phyloP scores from a whole-genome alignment of 2,113 vertebrate genomes.

The Hypanus sabinus region DNA sequence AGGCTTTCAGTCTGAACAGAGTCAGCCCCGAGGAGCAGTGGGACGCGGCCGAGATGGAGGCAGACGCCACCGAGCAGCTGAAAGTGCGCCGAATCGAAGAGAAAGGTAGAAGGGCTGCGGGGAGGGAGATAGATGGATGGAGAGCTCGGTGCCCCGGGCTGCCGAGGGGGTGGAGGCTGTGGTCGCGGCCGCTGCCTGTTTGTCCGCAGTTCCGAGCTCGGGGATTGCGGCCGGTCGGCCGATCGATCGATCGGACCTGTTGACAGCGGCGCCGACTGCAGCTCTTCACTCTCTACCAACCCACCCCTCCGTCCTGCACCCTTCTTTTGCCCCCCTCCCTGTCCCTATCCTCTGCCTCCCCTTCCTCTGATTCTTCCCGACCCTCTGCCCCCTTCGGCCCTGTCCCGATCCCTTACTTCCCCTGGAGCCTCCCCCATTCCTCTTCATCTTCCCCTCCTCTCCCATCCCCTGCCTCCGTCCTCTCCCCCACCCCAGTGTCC shows the following conservation, averaged over 20 bases:
- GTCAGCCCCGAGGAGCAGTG: not conserved
- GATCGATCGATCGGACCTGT: not conserved
- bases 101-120: not conserved
- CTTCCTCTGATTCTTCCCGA: too few species aligned
- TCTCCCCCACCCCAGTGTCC: too few species aligned
- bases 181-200: not conserved
- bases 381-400: too few species aligned
- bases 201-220: too few species aligned
- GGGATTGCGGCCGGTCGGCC: not conserved
- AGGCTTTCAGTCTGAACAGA: not conserved
- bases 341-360: not conserved
- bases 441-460: too few species aligned
- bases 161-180: not conserved
- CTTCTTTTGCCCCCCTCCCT: too few species aligned
- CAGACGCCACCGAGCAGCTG: not conserved
- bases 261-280: not conserved
- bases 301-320: not conserved
- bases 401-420: too few species aligned
- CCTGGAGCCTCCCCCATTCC: too few species aligned
- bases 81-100: not conserved
- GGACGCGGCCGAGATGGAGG: not conserved
- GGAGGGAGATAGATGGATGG: not conserved
- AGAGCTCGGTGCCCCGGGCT: too few species aligned
- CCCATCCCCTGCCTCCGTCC: too few species aligned
- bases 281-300: not conserved